Conservation (phyloP, 2,113 vertebrate genomes). For the Callionymus lyra region DNA sequence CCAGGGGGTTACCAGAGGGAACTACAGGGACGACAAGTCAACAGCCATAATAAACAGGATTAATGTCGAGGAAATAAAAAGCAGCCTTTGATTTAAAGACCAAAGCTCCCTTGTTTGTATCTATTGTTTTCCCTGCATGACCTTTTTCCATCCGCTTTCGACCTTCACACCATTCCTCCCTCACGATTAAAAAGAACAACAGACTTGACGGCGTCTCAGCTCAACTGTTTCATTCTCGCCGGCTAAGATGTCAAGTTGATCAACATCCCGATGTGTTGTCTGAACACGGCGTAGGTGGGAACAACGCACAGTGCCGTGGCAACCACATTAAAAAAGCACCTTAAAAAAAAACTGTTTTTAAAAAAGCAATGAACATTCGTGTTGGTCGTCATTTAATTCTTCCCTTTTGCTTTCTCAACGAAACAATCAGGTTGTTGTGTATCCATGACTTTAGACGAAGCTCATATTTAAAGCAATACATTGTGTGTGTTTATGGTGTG, state of each 20-base stretch:
- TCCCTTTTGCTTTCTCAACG: constrained; percentile 9
- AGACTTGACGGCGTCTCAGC: constrained; percentile 26
- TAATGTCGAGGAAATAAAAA: too few relatives aligned
- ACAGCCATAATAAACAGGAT: too few relatives aligned
- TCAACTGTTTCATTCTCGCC: too few relatives aligned
- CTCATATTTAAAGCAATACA: constrained; percentile 61
- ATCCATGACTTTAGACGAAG: constrained; percentile 19
- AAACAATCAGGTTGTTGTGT: constrained; percentile 18
- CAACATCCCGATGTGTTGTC: constrained; percentile 30
- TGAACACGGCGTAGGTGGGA: constrained; percentile 36
- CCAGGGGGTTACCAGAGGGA: too few relatives aligned
- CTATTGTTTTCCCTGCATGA: too few relatives aligned
- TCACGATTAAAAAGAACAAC: constrained; percentile 21
- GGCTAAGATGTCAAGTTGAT: too few relatives aligned
- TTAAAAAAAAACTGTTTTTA: constrained; percentile 54
- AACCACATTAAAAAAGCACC: constrained; percentile 65
- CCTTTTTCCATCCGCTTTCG: too few relatives aligned
- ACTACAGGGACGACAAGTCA: too few relatives aligned
- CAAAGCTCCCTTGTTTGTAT: too few relatives aligned
- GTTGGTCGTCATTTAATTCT: too few relatives aligned
- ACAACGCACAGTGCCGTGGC: constrained; percentile 63
- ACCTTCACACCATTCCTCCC: too few relatives aligned
- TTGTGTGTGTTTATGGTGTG: constrained; percentile 41
- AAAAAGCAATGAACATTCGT: constrained; percentile 52
- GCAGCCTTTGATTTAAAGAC: too few relatives aligned